Conservation (phyloP, 2,888 invertebrate species). For the Stenodera caucasica region DNA sequence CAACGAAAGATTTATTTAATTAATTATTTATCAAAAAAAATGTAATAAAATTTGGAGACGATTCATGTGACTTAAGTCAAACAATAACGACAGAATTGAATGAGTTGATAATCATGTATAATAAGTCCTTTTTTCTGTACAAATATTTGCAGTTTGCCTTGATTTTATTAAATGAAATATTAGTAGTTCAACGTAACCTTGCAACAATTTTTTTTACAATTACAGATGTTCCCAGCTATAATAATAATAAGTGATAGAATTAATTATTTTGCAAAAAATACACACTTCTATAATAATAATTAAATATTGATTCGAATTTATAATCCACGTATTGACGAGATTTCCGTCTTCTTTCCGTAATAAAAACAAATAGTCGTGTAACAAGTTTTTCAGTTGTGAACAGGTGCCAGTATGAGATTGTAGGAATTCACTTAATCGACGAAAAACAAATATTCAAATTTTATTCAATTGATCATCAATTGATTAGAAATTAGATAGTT, state of each 20-base stretch:
- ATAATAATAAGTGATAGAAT: no score
- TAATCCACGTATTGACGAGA: background rate
- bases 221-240: constrained; percentile 9
- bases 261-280: no score
- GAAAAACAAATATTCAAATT: no score
- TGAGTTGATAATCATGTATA: background rate
- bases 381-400: constrained; percentile 1
- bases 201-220: constrained; percentile 15
- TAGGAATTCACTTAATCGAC: no score
- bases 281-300: no score
- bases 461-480: no score
- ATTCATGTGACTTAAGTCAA: background rate
- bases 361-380: background rate
- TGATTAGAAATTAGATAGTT: no score
- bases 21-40: no score
- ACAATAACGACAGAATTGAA: background rate
- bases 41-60: background rate
- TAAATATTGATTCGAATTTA: background rate
- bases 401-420: background rate
- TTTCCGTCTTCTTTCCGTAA: constrained; percentile 1
- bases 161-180: constrained; percentile 29
- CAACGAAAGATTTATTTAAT: no score
- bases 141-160: constrained; percentile 32
- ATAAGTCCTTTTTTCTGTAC: constrained; percentile 1
- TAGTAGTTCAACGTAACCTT: constrained; percentile 21